Base-by-base conservation (phyloP, 2,113 vertebrate species). In the Aspidoscelis tigris region DNA sequence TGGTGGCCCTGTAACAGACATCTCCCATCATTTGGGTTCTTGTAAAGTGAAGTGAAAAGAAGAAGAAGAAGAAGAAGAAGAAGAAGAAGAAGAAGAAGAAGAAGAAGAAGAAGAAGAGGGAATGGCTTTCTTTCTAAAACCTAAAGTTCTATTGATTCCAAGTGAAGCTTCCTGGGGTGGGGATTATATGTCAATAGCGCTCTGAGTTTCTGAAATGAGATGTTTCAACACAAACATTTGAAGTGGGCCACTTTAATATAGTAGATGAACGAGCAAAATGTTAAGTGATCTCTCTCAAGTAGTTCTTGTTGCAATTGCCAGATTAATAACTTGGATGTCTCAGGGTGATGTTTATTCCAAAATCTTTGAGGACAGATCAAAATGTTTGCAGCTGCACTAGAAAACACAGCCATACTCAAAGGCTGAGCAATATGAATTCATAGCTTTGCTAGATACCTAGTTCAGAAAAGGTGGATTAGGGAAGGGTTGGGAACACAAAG, bases 201-300 rank as follows among this genome's bases (percentile, higher is more conserved):
- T 39, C 61, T 84, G 75, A 84, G 66, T 44, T 61, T 44, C 61
- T 55, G 68, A 78, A 84, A 78, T 33, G 41, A 70, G 78, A 78
- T 78, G 75, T 84, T 84, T 84, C 82, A 53, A 61, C 66, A 78
- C 77, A 78, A 84, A 71, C 66, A 44, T 58, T 21, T 78, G 66
- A 84, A 84, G 82, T 47, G 20, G 43, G 66, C 50, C 66, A 78
- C 1, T 61, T 2, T 39, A 43, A 70, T 78, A 5, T n/a, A n/a
- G 44, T 41, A 64, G 18, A 24, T 24, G 53, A 26, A 64, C 3
- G 7, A 65, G 43, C 43, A 74, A 55, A 7, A 47, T 85, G 33
- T 70, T 26, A 68, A 70, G 72, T 83, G 71, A 58, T 44, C 11
- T 26, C 41, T 33, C 47, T 1, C 12, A 39, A 76, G 9, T 74